Evolutionary conservation across 2,888 invertebrate species (phyloP).

Genomic region (Dasypolia templi): DNA sequence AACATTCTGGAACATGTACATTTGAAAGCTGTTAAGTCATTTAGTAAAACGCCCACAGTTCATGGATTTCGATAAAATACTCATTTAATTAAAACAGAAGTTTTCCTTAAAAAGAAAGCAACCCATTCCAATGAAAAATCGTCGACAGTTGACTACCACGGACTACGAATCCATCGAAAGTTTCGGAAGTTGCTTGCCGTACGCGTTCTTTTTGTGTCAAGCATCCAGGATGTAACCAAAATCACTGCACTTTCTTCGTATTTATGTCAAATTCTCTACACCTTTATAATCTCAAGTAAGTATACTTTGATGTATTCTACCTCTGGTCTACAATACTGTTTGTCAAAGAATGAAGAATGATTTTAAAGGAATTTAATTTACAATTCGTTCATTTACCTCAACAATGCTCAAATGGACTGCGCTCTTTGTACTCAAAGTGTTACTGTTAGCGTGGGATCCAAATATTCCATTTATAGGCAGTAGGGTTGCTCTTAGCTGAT

Average conservation of each 20-base stretch:
- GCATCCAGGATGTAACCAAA: not conserved
- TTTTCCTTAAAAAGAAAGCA: not conserved
- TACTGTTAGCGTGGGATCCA: constrained; percentile 84
- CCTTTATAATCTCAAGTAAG: not conserved
- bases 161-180: not conserved
- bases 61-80: too few relatives aligned
- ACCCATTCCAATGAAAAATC: not conserved
- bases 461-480: constrained; percentile 87
- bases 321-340: not conserved
- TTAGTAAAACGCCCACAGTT: not conserved
- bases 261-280: not conserved
- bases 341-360: constrained; percentile 11
- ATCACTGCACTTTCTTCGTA: not conserved
- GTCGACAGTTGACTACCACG: not conserved
- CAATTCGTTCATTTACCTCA: constrained; percentile 57
- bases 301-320: not conserved
- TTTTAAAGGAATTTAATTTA: constrained; percentile 33
- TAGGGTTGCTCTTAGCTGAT: constrained; percentile 82
- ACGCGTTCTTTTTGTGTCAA: not conserved
- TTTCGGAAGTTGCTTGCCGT: not conserved
- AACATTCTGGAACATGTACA: constrained; percentile 68
- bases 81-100: not conserved
- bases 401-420: constrained; percentile 76
- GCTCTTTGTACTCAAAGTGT: constrained; percentile 76
- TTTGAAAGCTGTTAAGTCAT: not conserved